phyloP scores from a whole-genome alignment of 2,797 vertebrate genomes.

The Sebastes wilsoni region DNA sequence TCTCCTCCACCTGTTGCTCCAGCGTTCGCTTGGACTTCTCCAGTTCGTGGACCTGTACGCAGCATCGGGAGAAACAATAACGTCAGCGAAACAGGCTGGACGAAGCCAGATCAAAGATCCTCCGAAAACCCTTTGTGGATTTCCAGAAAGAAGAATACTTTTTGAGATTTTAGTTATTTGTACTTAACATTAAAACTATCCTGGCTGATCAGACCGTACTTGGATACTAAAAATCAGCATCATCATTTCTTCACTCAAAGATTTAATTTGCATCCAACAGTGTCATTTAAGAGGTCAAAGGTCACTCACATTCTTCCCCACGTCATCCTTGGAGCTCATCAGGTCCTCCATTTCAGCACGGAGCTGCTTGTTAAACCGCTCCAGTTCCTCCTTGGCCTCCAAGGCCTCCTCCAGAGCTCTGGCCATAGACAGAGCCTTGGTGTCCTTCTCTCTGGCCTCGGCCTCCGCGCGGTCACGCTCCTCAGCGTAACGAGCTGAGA shows the following conservation, averaged over 20 bases:
- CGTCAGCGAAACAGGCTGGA: not conserved
- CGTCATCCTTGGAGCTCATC: slow-evolving; percentile 98
- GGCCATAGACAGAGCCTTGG: slow-evolving; percentile 92
- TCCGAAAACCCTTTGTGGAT: not conserved
- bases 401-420: slow-evolving; percentile 94
- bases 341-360: slow-evolving; percentile 97
- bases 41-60: slow-evolving; percentile 93
- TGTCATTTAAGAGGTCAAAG: not conserved
- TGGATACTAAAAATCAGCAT: too few relatives aligned
- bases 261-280: not conserved
- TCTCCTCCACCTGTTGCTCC: slow-evolving; percentile 97
- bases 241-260: not conserved
- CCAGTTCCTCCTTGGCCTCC: slow-evolving; percentile 95
- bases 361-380: slow-evolving; percentile 93
- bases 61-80: not conserved
- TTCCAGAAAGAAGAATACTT: not conserved
- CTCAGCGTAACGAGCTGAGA: slow-evolving; percentile 94
- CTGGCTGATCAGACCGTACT: not conserved
- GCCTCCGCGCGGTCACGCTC: slow-evolving; percentile 96
- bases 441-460: slow-evolving; percentile 96
- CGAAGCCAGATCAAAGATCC: not conserved
- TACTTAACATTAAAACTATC: not conserved
- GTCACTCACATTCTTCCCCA: slow-evolving; percentile 94
- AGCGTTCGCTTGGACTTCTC: slow-evolving; percentile 97
- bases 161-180: not conserved